Evolutionary conservation across 2,113 vertebrate species (phyloP).

Genomic region (Neogobius melanostomus): DNA sequence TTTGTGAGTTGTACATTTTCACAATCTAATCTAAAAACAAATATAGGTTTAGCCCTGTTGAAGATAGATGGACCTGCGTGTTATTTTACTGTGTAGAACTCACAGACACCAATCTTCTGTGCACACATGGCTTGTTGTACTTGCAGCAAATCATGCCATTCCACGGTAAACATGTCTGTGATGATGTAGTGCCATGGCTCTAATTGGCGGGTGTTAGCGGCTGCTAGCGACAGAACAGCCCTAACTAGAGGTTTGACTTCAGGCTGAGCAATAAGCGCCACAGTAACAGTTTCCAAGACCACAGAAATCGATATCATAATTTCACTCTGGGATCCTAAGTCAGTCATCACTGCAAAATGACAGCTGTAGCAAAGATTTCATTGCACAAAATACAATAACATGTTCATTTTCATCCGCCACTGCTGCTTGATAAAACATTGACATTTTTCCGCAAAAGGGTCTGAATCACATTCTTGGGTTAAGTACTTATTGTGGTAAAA

Average conservation of each 20-base stretch:
- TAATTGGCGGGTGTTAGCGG: constrained; percentile 8
- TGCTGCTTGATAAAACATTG: too few species aligned
- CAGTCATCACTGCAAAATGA: constrained; percentile 4
- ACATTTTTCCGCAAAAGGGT: too few species aligned
- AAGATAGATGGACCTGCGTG: background rate
- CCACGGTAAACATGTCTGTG: background rate
- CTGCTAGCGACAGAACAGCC: constrained; percentile 15
- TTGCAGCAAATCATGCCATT: background rate
- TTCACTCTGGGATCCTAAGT: constrained; percentile 15
- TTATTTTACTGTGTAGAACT: background rate
- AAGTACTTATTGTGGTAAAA: constrained; percentile 2
- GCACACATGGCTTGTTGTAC: background rate
- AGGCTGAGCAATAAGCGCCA: constrained; percentile 32
- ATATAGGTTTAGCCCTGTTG: background rate
- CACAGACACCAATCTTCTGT: background rate
- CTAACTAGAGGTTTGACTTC: constrained; percentile 19
- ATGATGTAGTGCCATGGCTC: constrained; percentile 14
- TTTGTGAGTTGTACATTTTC: background rate
- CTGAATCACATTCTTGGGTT: too few species aligned
- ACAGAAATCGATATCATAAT: constrained; percentile 40
- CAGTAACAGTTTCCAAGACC: constrained; percentile 16
- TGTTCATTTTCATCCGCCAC: too few species aligned
- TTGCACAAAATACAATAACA: too few species aligned
- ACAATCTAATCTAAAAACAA: background rate
- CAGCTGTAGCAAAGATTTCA: constrained; percentile 11